Evolutionary conservation across 1,140 invertebrate genomes (phyloP).

Genomic region (Steinernema khuongi): DNA sequence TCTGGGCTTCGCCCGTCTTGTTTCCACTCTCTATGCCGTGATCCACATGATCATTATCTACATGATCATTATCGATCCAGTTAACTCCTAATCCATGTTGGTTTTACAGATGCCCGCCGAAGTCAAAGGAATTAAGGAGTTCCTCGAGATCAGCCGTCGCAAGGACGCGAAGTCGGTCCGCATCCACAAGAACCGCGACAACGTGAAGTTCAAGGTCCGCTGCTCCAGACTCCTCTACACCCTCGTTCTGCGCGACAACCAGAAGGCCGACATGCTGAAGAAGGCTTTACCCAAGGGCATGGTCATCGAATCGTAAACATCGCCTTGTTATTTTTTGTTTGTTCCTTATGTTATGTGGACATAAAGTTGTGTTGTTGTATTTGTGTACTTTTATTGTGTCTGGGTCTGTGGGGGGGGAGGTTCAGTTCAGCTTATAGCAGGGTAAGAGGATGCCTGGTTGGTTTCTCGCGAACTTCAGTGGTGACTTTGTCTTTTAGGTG

Average conservation of each 20-base stretch:
- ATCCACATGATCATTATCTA: no score
- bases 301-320: neutral
- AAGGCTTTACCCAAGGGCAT: neutral
- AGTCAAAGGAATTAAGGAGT: slow-evolving; percentile 15
- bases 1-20: no score
- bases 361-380: neutral
- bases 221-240: slow-evolving; percentile 16
- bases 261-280: neutral
- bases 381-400: no score
- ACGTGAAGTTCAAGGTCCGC: slow-evolving; percentile 49
- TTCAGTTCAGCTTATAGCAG: no score
- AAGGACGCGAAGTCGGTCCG: slow-evolving; percentile 36
- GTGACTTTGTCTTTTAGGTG: no score
- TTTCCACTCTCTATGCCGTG: no score
- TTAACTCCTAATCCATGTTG: no score
- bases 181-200: slow-evolving; percentile 52
- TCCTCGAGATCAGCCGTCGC: slow-evolving; percentile 3
- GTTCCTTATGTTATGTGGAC: neutral
- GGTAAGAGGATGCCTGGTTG: no score
- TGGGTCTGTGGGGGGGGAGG: no score
- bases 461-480: no score
- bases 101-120: slow-evolving; percentile 7
- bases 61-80: no score
- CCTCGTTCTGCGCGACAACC: neutral
- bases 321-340: neutral